Evolutionary conservation across 2,797 vertebrate species (phyloP), one percentile per base, ranked within the genome.

Genomic region (Propithecus perrieri): DNA sequence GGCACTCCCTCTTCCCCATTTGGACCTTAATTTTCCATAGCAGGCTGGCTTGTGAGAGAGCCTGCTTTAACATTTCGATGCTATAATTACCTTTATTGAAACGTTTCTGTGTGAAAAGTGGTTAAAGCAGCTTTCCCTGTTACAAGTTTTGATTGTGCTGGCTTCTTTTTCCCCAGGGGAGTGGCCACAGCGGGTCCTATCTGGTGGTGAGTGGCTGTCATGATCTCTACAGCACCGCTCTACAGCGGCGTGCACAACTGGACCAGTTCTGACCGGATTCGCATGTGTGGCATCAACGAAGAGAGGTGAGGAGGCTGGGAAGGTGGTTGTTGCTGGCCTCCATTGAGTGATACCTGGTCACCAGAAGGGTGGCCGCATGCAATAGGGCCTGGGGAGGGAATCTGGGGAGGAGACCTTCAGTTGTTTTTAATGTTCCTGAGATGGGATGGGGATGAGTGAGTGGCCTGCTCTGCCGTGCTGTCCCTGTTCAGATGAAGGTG

Each of bases 231-330:
- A 22, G 98, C 98, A 98, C 98, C 98, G 78, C 98, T 99, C 46
- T 99, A 98, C 95, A 98, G 98, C 12, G 96, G 98, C 94, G 98
- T 99, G 97, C 98, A 98, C 97, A 98, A 98, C 98, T 99, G 98
- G 98, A 98, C 98, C 96, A 98, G 98, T 95, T 97, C 98, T 95
- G 98, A 99, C 97, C 98, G 98, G 91, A 98, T 98, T 98, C 98
- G 98, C 98, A 99, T 99, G 98, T 98, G 98, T 95, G 98, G 99
- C 98, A 99, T 99, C 98, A 99, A 99, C 98, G 98, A 98, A 98
- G 98, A 99, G 98, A 98, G 99, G 99, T 99, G 98, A 99, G 98
- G 98, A 98, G 97, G 65, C 94, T 96, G 93, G 26, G 28, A 88
- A 80, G 63, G 50, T 69, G 7, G 61, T 79, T 28, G 20, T 48